Conservation (phyloP, 2,888 invertebrate species). For the Metacarcinus magister region DNA sequence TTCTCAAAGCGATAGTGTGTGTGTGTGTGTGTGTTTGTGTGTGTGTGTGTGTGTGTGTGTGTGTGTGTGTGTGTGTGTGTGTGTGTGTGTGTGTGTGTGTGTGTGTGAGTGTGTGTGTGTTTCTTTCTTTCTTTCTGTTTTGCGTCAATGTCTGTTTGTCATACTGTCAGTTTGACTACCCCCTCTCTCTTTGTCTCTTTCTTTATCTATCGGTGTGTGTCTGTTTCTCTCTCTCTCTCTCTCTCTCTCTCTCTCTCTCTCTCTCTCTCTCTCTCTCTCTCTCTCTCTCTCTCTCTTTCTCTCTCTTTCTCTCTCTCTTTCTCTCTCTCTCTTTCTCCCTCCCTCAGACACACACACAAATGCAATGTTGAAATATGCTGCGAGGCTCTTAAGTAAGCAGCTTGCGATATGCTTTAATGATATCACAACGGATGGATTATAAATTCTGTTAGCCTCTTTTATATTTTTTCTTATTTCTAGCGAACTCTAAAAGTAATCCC, state of each 20-base stretch:
- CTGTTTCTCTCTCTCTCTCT: too few relatives aligned
- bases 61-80: not conserved
- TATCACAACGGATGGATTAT: not conserved
- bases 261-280: too few relatives aligned
- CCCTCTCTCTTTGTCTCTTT: too few relatives aligned
- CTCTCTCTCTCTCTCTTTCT: too few relatives aligned
- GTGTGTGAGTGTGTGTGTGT: not conserved
- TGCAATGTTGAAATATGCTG: not conserved
- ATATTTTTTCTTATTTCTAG: not conserved
- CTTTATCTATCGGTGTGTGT: too few relatives aligned
- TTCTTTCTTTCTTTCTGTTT: not conserved
- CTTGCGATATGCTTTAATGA: not conserved
- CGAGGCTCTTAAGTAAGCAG: not conserved
- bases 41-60: constrained; percentile 48
- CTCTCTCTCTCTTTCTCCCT: too few relatives aligned
- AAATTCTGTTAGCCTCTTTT: not conserved
- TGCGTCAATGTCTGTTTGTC: not conserved
- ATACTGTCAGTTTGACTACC: too few relatives aligned
- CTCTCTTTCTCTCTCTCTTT: too few relatives aligned
- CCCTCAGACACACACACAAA: too few relatives aligned
- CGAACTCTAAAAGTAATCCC: not conserved
- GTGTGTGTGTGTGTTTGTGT: not conserved
- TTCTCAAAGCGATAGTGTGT: not conserved
- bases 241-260: too few relatives aligned
- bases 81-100: constrained; percentile 2